phyloP scores from a whole-genome alignment of 2,797 vertebrate species.

The Phoebastria nigripes region DNA sequence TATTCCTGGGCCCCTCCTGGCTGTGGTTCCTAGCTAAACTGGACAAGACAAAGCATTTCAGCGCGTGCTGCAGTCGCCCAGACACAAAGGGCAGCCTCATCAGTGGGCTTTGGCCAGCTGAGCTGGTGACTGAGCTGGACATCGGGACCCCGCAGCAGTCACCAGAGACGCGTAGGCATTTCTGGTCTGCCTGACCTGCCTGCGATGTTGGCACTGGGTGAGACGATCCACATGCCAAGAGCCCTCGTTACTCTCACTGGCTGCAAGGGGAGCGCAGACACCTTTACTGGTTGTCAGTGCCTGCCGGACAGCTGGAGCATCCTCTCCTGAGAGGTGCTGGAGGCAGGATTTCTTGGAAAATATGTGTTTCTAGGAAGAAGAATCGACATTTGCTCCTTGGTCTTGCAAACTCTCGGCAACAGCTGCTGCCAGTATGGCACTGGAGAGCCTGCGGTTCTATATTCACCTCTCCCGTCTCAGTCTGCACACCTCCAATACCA shows the following conservation, averaged over 20 bases:
- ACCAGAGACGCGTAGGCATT: fast-evolving
- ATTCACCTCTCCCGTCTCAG: background rate
- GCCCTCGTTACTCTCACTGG: background rate
- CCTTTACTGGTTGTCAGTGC: background rate
- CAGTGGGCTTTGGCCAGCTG: background rate
- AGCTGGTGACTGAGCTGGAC: background rate
- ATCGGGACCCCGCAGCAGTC: fast-evolving
- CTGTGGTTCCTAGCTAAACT: background rate
- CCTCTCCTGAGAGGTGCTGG: background rate
- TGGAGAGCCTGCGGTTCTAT: background rate
- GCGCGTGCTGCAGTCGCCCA: fast-evolving
- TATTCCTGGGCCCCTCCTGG: background rate
- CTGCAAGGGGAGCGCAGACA: background rate
- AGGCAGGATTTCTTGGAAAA: background rate
- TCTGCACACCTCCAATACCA: background rate
- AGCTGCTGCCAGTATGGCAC: background rate
- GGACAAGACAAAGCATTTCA: background rate
- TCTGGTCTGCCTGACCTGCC: background rate
- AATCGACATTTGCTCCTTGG: background rate
- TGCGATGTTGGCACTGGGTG: fast-evolving
- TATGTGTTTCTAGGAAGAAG: background rate
- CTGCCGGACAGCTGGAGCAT: background rate
- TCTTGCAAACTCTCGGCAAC: background rate
- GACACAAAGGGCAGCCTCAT: background rate
- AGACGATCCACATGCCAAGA: background rate